Evolutionary conservation across 2,113 vertebrate genomes (phyloP).

Genomic region (Acrocephalus kingi): DNA sequence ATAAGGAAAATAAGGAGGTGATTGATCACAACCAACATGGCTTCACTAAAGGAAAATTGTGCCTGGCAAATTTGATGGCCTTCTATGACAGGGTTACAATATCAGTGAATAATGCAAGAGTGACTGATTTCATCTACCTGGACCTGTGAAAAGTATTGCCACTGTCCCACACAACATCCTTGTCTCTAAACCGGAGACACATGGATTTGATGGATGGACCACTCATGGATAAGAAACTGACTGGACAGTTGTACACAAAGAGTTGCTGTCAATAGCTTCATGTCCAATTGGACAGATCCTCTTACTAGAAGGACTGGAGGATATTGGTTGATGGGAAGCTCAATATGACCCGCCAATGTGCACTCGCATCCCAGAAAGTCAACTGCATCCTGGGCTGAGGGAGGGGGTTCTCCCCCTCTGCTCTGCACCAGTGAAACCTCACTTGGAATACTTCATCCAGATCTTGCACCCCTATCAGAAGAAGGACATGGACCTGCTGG

Average conservation of each 20-base stretch:
- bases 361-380: background rate
- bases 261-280: background rate
- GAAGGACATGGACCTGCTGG: background rate
- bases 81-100: background rate
- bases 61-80: background rate
- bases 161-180: background rate
- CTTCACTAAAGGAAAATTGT: background rate
- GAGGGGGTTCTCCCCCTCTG: background rate
- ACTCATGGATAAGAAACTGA: background rate
- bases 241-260: rapidly evolving
- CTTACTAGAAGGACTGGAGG: background rate
- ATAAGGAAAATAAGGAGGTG: background rate
- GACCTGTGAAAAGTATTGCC: background rate
- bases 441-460: background rate
- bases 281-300: background rate
- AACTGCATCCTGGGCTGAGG: background rate
- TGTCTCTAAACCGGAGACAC: background rate
- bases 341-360: background rate
- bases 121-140: background rate
- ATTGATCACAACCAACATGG: background rate
- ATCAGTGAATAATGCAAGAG: background rate
- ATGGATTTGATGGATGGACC: background rate
- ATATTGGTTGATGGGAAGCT: background rate
- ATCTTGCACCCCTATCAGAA: background rate
- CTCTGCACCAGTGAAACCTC: background rate